These are phyloP conservation scores for Anoncus sp. DNA, from an alignment of 2,888 invertebrate genomes.

Conservation along the genomic window DNA sequence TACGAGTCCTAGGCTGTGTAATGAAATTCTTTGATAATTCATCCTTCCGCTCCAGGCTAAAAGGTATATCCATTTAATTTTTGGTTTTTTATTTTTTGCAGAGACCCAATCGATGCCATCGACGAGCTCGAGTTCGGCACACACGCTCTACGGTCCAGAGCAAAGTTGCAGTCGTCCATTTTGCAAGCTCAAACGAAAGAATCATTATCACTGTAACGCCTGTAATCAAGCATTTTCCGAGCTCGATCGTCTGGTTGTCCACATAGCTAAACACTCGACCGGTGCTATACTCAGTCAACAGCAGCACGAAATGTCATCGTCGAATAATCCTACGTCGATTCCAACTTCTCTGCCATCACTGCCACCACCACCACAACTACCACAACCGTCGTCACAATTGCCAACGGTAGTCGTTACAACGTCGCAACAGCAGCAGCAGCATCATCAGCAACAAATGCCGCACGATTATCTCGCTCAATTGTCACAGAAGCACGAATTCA, in stretches of 20 bases:
- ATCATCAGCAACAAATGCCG: slow-evolving; percentile 70
- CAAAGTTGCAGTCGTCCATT: slow-evolving; percentile 90
- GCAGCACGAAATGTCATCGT: slow-evolving; percentile 75
- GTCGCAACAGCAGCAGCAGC: slow-evolving; percentile 63
- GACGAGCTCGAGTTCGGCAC: slow-evolving; percentile 77
- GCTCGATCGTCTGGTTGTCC: slow-evolving; percentile 87
- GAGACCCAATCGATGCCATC: slow-evolving; percentile 72
- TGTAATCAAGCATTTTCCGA: slow-evolving; percentile 93
- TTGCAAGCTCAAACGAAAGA: slow-evolving; percentile 91
- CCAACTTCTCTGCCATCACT: slow-evolving; percentile 25
- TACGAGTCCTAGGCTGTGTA: too few relatives aligned
- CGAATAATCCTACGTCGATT: slow-evolving; percentile 10
- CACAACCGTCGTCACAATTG: not conserved
- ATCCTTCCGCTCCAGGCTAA: too few relatives aligned
- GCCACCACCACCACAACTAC: slow-evolving; percentile 22
- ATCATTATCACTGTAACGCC: slow-evolving; percentile 91
- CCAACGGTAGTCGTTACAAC: slow-evolving; percentile 41
- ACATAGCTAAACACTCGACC: slow-evolving; percentile 89
- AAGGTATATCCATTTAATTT: slow-evolving; percentile 5
- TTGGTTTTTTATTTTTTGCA: too few relatives aligned
- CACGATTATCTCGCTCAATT: slow-evolving; percentile 77
- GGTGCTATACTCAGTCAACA: slow-evolving; percentile 85
- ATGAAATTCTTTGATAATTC: slow-evolving; percentile 1
- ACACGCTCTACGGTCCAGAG: slow-evolving; percentile 87
- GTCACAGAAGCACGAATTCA: slow-evolving; percentile 81